These are phyloP conservation scores for Synanthedon myopaeformis DNA, from an alignment of 2,888 invertebrate species.

Conservation along the genomic window DNA sequence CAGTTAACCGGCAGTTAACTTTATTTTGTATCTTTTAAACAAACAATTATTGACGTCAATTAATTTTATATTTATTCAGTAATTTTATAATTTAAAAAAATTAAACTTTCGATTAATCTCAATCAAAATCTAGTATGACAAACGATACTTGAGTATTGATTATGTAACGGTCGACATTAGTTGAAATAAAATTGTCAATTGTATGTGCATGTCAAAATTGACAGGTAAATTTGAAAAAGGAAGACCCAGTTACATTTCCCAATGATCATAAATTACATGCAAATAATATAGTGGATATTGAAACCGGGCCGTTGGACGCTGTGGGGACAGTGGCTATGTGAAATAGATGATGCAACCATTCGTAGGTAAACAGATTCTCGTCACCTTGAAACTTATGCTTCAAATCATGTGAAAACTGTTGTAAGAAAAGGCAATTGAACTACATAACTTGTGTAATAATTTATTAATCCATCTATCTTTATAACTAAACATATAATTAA, in stretches of 20 bases:
- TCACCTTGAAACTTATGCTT: not conserved
- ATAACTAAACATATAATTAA: too few species aligned
- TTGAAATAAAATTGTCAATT: too few species aligned
- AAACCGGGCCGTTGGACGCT: not conserved
- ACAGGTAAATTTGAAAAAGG: not conserved
- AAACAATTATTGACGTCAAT: not conserved
- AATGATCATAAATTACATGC: slow-evolving; percentile 1
- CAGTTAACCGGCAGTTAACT: not conserved
- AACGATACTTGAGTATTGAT: too few species aligned
- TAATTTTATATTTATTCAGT: too few species aligned
- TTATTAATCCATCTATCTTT: too few species aligned
- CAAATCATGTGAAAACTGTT: not conserved
- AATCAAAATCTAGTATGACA: too few species aligned
- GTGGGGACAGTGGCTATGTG: not conserved
- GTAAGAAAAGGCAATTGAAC: too few species aligned
- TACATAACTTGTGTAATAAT: too few species aligned
- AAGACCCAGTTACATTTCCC: slow-evolving; percentile 5
- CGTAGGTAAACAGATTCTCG: not conserved
- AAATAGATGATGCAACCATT: not conserved
- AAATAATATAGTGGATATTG: not conserved
- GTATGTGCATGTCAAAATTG: not conserved
- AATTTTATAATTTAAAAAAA: too few species aligned
- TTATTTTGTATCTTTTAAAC: not conserved
- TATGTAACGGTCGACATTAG: too few species aligned
- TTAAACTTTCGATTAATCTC: too few species aligned